phyloP scores from a whole-genome alignment of 2,888 invertebrate genomes.

The Phrixothrix hirtus region DNA sequence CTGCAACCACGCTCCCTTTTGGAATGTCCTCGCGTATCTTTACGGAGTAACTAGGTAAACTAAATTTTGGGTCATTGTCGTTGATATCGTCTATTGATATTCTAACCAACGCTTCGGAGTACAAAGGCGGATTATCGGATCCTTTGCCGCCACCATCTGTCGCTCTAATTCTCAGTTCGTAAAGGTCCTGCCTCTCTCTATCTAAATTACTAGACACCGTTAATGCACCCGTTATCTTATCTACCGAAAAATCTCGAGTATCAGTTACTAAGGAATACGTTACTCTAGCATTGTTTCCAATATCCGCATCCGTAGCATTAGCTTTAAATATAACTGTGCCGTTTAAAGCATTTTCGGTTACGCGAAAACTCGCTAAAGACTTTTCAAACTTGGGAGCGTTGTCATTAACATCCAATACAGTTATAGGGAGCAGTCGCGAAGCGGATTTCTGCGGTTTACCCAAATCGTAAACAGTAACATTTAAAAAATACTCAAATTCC shows the following conservation, averaged over 20 bases:
- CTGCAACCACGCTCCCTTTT: slow-evolving; percentile 81
- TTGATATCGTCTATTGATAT: slow-evolving; percentile 88
- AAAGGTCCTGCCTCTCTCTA: slow-evolving; percentile 80
- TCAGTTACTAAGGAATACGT: slow-evolving; percentile 75
- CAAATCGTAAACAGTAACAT: slow-evolving; percentile 84
- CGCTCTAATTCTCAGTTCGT: slow-evolving; percentile 78
- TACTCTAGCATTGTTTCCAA: slow-evolving; percentile 78
- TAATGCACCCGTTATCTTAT: slow-evolving; percentile 75
- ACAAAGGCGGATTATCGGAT: slow-evolving; percentile 63
- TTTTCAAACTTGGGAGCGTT: slow-evolving; percentile 87
- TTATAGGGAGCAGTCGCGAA: slow-evolving; percentile 76
- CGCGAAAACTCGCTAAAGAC: slow-evolving; percentile 77
- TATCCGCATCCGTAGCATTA: slow-evolving; percentile 83
- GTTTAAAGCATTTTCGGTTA: slow-evolving; percentile 83
- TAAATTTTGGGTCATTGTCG: slow-evolving; percentile 85
- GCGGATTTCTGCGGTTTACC: slow-evolving; percentile 80
- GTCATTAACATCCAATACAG: slow-evolving; percentile 87
- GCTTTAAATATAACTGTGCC: slow-evolving; percentile 84
- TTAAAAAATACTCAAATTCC: slow-evolving; percentile 79
- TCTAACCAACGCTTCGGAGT: slow-evolving; percentile 80
- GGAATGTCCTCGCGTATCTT: slow-evolving; percentile 92
- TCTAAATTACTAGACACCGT: slow-evolving; percentile 77
- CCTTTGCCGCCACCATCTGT: slow-evolving; percentile 70
- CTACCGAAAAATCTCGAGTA: slow-evolving; percentile 78
- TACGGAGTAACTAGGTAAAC: slow-evolving; percentile 72